phyloP scores from a whole-genome alignment of 2,797 vertebrate genomes.

The Sebastes goodei region DNA sequence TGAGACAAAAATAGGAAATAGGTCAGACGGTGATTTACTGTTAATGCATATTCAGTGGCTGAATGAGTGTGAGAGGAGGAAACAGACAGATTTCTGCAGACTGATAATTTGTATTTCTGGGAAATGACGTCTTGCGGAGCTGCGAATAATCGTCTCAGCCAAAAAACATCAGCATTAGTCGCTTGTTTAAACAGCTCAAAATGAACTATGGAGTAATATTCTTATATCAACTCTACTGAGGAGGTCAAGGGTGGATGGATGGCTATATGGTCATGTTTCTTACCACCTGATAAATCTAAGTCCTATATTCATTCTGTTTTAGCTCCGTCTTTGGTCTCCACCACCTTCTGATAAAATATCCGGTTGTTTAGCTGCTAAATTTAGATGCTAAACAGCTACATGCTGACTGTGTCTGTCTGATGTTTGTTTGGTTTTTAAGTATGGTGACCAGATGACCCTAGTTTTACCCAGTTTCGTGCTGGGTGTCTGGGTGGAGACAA shows the following conservation, averaged over 20 bases:
- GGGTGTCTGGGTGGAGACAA: too few relatives aligned
- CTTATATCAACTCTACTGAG: not conserved
- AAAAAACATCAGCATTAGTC: not conserved
- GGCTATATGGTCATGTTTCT: not conserved
- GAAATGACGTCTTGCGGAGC: not conserved
- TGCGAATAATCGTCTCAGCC: not conserved
- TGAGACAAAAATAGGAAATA: conserved; percentile 12
- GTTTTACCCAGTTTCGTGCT: too few relatives aligned
- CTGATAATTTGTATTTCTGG: not conserved
- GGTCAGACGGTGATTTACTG: conserved; percentile 4
- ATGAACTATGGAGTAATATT: not conserved
- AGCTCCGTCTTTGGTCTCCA: not conserved
- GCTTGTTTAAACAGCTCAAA: not conserved
- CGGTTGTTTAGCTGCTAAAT: not conserved
- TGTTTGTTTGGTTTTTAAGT: not conserved
- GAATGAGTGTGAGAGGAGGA: not conserved
- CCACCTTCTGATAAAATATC: not conserved
- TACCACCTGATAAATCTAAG: not conserved
- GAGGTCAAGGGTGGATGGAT: not conserved
- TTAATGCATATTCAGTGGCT: not conserved
- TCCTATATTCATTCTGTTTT: not conserved
- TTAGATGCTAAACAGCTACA: not conserved
- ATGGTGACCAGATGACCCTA: too few relatives aligned
- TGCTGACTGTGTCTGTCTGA: not conserved
- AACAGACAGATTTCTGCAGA: not conserved